Percentiles rank a stretch among this genome's conserved stretches.
These are phyloP conservation scores for Bufo gargarizans DNA, from an alignment of 2,113 vertebrate species.

Conservation along the genomic window DNA sequence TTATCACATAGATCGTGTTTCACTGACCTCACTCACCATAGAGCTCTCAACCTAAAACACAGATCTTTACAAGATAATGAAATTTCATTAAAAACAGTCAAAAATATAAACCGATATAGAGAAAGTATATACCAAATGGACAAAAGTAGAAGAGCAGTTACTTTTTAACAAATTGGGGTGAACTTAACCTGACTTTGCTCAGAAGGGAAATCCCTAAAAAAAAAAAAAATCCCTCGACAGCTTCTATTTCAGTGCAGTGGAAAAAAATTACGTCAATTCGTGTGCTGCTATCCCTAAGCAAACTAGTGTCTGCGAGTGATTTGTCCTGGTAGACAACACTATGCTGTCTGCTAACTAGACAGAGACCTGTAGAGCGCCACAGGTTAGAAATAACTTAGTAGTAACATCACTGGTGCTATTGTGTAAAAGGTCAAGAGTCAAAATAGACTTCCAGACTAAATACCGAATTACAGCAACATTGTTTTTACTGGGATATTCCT, in stretches of 20 bases:
- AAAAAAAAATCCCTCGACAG: background rate
- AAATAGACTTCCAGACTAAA: constrained; percentile 40
- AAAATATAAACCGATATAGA: too few relatives aligned
- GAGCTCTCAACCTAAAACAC: too few relatives aligned
- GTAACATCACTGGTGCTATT: constrained; percentile 44
- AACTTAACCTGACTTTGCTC: background rate
- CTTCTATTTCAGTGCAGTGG: constrained; percentile 19
- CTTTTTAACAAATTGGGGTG: too few relatives aligned
- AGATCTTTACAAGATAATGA: too few relatives aligned
- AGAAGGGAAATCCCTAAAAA: background rate
- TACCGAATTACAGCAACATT: constrained; percentile 27
- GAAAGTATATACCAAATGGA: too few relatives aligned
- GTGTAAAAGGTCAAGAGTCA: constrained; percentile 53
- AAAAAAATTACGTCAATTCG: background rate
- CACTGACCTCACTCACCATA: too few relatives aligned
- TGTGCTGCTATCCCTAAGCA: background rate
- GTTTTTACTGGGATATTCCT: constrained; percentile 42
- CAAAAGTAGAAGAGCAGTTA: too few relatives aligned
- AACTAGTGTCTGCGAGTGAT: constrained; percentile 9
- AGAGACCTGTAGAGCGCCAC: constrained; percentile 14
- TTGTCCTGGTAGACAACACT: constrained; percentile 27
- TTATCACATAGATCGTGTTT: too few relatives aligned
- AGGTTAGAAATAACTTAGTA: constrained; percentile 42
- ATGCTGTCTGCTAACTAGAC: constrained; percentile 33
- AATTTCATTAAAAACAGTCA: too few relatives aligned